phyloP scores from a whole-genome alignment of 35 echinoderm and acorn worm genomes.

The Ophioderma brevispina region DNA sequence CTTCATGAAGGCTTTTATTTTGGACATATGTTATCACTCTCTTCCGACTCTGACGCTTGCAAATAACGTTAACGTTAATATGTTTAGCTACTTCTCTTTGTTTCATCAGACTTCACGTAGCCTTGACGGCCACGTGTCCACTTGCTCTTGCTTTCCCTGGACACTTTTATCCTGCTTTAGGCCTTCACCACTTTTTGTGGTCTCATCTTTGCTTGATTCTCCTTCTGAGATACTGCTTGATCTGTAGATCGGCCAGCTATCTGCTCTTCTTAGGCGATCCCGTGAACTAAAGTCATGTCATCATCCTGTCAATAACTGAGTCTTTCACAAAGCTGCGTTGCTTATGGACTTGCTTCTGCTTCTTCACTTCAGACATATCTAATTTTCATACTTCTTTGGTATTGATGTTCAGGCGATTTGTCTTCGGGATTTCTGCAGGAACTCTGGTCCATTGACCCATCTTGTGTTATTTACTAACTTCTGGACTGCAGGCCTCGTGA shows the following conservation, averaged over 20 bases:
- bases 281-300: neutral
- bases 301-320: neutral
- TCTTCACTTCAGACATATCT: neutral
- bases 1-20: neutral
- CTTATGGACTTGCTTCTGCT: neutral
- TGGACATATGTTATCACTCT: too few relatives aligned
- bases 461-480: neutral
- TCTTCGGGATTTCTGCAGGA: constrained; percentile 1
- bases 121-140: too few relatives aligned
- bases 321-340: neutral
- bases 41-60: too few relatives aligned
- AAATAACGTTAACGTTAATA: too few relatives aligned
- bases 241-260: too few relatives aligned
- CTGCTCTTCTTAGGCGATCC: neutral
- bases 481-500: constrained; percentile 28
- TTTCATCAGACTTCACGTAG: too few relatives aligned
- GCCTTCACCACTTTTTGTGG: too few relatives aligned
- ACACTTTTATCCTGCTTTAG: too few relatives aligned
- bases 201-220: too few relatives aligned
- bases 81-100: too few relatives aligned
- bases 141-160: too few relatives aligned
- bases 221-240: too few relatives aligned
- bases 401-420: neutral
- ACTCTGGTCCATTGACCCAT: constrained; percentile 28
- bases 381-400: neutral